Evolutionary conservation across 2,888 invertebrate genomes (phyloP).

Genomic region (Parapristionchus giblindavisi): DNA sequence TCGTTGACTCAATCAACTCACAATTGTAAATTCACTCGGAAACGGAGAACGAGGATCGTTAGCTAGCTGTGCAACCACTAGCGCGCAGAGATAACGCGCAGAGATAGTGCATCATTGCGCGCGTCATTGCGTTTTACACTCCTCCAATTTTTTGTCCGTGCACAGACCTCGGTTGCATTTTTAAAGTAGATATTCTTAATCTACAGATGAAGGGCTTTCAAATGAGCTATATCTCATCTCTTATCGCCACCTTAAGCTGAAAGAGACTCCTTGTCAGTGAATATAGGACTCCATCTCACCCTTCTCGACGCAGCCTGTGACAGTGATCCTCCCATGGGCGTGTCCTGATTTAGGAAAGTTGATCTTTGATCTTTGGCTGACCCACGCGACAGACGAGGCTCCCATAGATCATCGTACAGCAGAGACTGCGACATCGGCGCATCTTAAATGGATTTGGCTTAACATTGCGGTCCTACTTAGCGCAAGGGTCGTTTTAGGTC

Average conservation of each 20-base stretch:
- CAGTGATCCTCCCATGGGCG: constrained; percentile 30
- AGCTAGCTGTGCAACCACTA: no score
- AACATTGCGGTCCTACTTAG: no score
- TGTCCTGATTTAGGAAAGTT: not conserved
- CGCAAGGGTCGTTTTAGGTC: no score
- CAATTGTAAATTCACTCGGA: no score
- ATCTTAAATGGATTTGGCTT: not conserved
- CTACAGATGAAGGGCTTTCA: not conserved
- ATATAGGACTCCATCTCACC: not conserved
- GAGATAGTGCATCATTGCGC: no score
- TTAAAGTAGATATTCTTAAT: not conserved
- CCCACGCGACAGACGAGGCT: constrained; percentile 13
- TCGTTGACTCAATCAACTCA: no score
- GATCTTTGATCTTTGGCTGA: no score
- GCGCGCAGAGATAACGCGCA: no score
- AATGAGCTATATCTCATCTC: not conserved
- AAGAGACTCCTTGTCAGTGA: not conserved
- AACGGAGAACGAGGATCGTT: no score
- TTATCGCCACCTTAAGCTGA: not conserved
- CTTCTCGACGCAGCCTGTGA: constrained; percentile 10
- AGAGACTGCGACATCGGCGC: not conserved
- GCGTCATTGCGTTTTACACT: no score
- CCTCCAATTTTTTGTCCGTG: no score
- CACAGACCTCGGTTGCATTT: no score
- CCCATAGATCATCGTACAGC: constrained; percentile 6